Evolutionary conservation across 2,113 vertebrate genomes (phyloP).

Genomic region (Neotoma lepida): DNA sequence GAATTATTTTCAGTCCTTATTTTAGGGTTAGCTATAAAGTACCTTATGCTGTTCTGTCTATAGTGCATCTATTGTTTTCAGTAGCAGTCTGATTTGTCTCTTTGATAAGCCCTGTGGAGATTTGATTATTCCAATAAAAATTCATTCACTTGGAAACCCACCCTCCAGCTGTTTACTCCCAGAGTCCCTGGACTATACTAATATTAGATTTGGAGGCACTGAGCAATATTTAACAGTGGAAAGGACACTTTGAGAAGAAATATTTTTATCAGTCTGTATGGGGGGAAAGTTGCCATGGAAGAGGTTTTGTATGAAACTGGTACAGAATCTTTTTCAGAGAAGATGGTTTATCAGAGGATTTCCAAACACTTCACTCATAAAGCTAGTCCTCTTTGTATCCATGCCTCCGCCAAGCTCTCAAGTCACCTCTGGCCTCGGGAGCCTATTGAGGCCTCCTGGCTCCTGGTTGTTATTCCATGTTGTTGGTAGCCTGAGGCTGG

Average conservation of each 20-base stretch:
- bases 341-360: slow-evolving; percentile 52
- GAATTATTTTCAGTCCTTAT: slow-evolving; percentile 42
- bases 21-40: slow-evolving; percentile 70
- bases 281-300: slow-evolving; percentile 43
- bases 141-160: slow-evolving; percentile 88
- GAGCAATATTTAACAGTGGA: slow-evolving; percentile 81
- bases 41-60: slow-evolving; percentile 74
- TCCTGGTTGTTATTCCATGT: slow-evolving; percentile 62
- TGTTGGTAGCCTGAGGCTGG: slow-evolving; percentile 76
- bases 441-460: slow-evolving; percentile 61
- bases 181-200: slow-evolving; percentile 85
- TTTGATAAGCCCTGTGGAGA: slow-evolving; percentile 88
- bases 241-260: slow-evolving; percentile 78
- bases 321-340: slow-evolving; percentile 64
- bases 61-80: slow-evolving; percentile 86
- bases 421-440: slow-evolving; percentile 74
- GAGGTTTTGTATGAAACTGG: slow-evolving; percentile 60
- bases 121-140: slow-evolving; percentile 91
- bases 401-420: slow-evolving; percentile 49
- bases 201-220: slow-evolving; percentile 82
- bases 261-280: slow-evolving; percentile 66
- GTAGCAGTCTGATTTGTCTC: slow-evolving; percentile 86
- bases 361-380: slow-evolving; percentile 51
- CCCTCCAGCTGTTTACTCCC: slow-evolving; percentile 90
- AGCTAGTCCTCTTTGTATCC: slow-evolving; percentile 61